phyloP scores from a whole-genome alignment of 1,140 invertebrate species.

The Littorina saxatilis region DNA sequence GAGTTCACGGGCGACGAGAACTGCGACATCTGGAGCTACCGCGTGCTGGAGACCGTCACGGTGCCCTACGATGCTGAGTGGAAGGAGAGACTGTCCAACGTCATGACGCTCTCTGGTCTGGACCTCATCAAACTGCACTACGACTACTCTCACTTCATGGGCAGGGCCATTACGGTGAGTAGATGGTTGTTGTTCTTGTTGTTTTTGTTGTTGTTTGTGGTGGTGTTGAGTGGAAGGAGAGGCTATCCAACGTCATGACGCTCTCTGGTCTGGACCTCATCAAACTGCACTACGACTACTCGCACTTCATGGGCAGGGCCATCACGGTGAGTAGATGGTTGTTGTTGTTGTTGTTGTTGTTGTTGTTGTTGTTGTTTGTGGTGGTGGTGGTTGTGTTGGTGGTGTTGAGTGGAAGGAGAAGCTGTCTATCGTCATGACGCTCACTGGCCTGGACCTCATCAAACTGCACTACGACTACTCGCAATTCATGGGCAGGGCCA shows the following conservation, averaged over 20 bases:
- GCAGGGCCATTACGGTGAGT: constrained; percentile 34
- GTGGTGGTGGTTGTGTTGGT: too few species aligned
- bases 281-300: constrained; percentile 61
- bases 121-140: constrained; percentile 65
- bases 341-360: too few species aligned
- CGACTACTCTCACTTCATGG: constrained; percentile 63
- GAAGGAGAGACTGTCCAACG: constrained; percentile 53
- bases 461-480: constrained; percentile 63
- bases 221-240: constrained; percentile 59
- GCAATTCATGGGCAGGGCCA: constrained; percentile 56
- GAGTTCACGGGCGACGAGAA: constrained; percentile 67
- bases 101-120: constrained; percentile 51
- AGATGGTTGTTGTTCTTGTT: neutral
- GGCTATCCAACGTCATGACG: constrained; percentile 49
- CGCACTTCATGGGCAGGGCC: constrained; percentile 59
- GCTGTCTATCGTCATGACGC: constrained; percentile 48
- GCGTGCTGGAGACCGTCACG: constrained; percentile 60
- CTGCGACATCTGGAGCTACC: constrained; percentile 66
- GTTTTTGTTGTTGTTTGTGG: too few species aligned
- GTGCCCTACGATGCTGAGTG: constrained; percentile 59
- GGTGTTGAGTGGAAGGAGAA: constrained; percentile 58
- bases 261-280: constrained; percentile 62
- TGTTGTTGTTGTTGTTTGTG: too few species aligned
- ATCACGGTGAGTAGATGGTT: constrained; percentile 25
- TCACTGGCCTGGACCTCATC: constrained; percentile 62